phyloP scores from a whole-genome alignment of 1,140 invertebrate species.

The Drosophila neocordata region DNA sequence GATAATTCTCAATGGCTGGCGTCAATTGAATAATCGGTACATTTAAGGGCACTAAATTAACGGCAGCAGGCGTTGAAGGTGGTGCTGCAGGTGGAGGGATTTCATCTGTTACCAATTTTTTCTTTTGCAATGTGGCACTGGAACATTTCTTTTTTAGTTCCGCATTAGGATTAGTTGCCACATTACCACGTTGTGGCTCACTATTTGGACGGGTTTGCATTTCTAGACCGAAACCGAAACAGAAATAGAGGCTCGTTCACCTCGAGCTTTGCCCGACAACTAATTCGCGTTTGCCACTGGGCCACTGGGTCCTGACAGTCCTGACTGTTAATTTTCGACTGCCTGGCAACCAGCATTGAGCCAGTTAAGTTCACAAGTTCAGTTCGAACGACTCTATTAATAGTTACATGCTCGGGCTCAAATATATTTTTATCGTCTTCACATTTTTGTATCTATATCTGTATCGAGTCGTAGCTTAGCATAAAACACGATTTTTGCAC shows the following conservation, averaged over 20 bases:
- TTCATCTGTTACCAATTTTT: background rate
- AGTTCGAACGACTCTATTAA: constrained; percentile 77
- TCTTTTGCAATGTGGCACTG: constrained; percentile 55
- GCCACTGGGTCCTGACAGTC: constrained; percentile 59
- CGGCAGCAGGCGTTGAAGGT: constrained; percentile 41
- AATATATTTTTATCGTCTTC: constrained; percentile 11
- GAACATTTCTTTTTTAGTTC: constrained; percentile 49
- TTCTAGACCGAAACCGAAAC: constrained; percentile 15
- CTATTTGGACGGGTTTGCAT: constrained; percentile 66
- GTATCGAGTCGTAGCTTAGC: constrained; percentile 9
- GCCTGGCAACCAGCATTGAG: constrained; percentile 69
- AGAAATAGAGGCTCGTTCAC: constrained; percentile 38
- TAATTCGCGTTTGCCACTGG: constrained; percentile 51
- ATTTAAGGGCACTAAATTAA: constrained; percentile 19
- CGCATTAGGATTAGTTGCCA: background rate
- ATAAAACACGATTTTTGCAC: constrained; percentile 32
- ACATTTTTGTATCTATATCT: constrained; percentile 12
- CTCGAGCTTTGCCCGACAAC: constrained; percentile 53
- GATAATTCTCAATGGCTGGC: constrained; percentile 37
- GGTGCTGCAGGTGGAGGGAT: constrained; percentile 31
- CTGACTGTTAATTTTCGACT: constrained; percentile 65
- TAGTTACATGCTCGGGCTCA: constrained; percentile 52
- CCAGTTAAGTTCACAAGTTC: constrained; percentile 78
- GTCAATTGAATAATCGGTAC: constrained; percentile 63
- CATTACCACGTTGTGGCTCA: constrained; percentile 52